Evolutionary conservation across 2,888 invertebrate species (phyloP).

Genomic region (Eumerus sabulonum): DNA sequence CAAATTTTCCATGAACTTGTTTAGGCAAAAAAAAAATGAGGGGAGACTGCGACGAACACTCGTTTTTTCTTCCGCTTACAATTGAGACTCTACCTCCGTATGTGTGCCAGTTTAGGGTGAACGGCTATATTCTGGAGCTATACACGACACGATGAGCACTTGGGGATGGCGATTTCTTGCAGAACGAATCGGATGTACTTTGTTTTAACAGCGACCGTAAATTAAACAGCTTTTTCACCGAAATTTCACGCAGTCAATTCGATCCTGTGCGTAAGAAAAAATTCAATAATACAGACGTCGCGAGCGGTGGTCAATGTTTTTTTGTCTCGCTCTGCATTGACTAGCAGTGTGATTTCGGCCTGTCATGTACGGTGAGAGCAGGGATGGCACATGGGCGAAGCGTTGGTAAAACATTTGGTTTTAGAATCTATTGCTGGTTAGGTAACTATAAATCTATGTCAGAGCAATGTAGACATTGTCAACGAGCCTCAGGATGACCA

Average conservation of each 20-base stretch:
- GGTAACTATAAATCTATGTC: too few relatives aligned
- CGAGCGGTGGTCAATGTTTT: constrained; percentile 1
- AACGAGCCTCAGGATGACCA: too few relatives aligned
- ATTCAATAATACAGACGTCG: constrained; percentile 58
- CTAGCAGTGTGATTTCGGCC: not conserved
- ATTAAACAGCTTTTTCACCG: constrained; percentile 31
- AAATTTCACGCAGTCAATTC: constrained; percentile 34
- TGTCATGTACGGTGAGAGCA: not conserved
- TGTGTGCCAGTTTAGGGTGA: too few relatives aligned
- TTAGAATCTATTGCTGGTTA: too few relatives aligned
- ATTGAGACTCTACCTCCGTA: too few relatives aligned
- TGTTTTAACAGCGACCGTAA: not conserved
- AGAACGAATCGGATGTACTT: constrained; percentile 11
- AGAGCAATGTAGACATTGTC: too few relatives aligned
- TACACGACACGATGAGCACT: constrained; percentile 15
- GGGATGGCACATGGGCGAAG: not conserved
- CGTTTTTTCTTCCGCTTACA: constrained; percentile 13
- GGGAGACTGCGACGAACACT: constrained; percentile 2
- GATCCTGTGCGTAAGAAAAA: constrained; percentile 51
- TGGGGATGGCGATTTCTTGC: constrained; percentile 7
- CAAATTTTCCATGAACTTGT: constrained; percentile 28
- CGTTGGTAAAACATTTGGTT: too few relatives aligned
- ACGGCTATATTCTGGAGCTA: not conserved
- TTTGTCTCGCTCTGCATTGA: constrained; percentile 28
- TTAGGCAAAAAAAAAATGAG: not conserved